Conservation (phyloP, 2,113 vertebrate genomes). For the Ranitomeya imitator region DNA sequence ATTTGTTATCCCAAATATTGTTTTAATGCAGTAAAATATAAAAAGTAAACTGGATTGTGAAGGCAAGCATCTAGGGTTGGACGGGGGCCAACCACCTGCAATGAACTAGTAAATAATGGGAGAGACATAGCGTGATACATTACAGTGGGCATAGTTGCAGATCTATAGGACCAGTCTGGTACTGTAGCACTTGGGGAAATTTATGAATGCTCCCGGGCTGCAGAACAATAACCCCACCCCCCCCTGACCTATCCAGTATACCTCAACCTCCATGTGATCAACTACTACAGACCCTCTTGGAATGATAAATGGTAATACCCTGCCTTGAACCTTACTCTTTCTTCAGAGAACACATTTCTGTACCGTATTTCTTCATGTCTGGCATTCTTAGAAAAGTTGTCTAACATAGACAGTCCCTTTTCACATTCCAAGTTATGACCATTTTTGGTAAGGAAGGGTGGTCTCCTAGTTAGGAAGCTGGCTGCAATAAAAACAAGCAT, state of each 20-base stretch:
- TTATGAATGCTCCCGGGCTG: not conserved
- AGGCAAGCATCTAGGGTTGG: constrained; percentile 21
- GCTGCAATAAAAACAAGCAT: no score
- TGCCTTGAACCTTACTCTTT: not conserved
- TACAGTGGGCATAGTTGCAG: not conserved
- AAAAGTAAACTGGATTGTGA: constrained; percentile 35
- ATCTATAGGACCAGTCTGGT: not conserved
- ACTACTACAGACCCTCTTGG: not conserved
- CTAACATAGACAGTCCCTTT: no score
- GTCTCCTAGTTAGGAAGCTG: no score
- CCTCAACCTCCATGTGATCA: not conserved
- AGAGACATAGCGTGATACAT: not conserved
- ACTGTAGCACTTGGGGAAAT: not conserved
- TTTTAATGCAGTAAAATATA: constrained; percentile 38
- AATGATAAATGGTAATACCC: not conserved
- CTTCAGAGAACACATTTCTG: not conserved
- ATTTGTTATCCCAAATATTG: constrained; percentile 47
- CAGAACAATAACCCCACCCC: no score
- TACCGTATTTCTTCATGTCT: not conserved
- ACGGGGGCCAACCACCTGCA: constrained; percentile 31
- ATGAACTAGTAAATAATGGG: not conserved
- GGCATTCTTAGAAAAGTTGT: no score
- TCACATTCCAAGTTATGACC: no score
- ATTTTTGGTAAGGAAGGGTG: no score
- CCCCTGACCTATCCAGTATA: not conserved